These are phyloP conservation scores for Poeciliopsis turneri DNA, from an alignment of 2,797 vertebrate genomes.

Conservation along the genomic window DNA sequence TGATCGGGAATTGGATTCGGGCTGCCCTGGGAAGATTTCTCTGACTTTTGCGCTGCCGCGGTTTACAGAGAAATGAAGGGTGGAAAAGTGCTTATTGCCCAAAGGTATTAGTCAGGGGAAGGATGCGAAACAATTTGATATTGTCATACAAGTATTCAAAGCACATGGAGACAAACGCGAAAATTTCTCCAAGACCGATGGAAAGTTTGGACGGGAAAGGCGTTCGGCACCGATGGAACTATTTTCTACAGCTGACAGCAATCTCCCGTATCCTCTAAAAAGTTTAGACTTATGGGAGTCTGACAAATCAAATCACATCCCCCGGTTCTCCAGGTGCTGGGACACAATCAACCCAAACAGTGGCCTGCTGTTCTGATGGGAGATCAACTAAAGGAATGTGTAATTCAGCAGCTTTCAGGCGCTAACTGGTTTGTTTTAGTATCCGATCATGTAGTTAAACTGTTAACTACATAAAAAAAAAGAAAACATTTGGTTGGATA, in stretches of 20 bases:
- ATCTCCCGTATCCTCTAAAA: not conserved
- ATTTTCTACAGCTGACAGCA: not conserved
- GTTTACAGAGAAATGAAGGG: not conserved
- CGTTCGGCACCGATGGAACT: not conserved
- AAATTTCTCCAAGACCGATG: not conserved
- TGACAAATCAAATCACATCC: constrained; percentile 63
- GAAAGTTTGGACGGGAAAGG: not conserved
- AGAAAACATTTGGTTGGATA: not conserved
- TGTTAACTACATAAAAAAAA: not conserved
- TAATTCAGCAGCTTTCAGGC: constrained; percentile 43
- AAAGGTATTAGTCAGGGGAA: not conserved
- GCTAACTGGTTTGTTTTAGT: constrained; percentile 32
- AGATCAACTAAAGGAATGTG: constrained; percentile 10
- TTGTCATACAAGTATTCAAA: not conserved
- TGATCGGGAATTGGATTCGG: not conserved
- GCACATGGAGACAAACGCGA: not conserved
- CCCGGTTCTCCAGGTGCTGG: constrained; percentile 43
- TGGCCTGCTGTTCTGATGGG: constrained; percentile 9
- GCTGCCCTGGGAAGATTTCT: not conserved
- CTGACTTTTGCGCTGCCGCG: not conserved
- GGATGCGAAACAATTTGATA: not conserved
- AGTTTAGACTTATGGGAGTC: constrained; percentile 11
- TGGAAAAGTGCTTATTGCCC: not conserved
- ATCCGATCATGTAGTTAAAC: not conserved
- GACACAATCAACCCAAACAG: constrained; percentile 36